phyloP scores from a whole-genome alignment of 2,797 vertebrate species.

The Danio choprae region DNA sequence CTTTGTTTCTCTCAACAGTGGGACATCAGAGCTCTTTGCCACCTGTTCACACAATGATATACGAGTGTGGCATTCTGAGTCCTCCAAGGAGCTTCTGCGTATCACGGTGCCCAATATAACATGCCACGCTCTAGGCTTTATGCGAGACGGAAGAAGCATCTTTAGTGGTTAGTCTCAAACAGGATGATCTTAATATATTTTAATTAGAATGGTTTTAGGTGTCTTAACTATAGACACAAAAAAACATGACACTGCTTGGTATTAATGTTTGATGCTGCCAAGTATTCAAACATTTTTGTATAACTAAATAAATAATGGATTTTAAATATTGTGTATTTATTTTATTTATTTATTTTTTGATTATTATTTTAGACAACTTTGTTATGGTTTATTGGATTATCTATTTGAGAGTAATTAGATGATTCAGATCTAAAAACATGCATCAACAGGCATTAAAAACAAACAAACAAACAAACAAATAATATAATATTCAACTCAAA shows the following conservation, averaged over 20 bases:
- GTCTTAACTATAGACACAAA: neutral
- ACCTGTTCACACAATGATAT: constrained; percentile 89
- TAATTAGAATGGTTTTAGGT: too few relatives aligned
- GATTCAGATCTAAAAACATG: too few relatives aligned
- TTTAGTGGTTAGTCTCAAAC: constrained; percentile 83
- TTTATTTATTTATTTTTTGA: too few relatives aligned
- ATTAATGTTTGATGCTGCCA: neutral
- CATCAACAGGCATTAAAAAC: too few relatives aligned
- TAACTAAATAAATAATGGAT: neutral
- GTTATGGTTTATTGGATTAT: too few relatives aligned
- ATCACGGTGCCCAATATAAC: constrained; percentile 86
- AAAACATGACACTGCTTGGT: neutral
- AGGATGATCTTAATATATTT: neutral
- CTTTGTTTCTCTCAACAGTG: constrained; percentile 72
- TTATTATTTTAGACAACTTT: too few relatives aligned
- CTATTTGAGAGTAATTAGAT: too few relatives aligned
- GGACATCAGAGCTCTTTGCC: constrained; percentile 85
- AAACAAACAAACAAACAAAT: too few relatives aligned
- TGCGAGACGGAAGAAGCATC: constrained; percentile 85
- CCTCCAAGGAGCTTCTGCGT: constrained; percentile 83
- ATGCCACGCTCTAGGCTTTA: constrained; percentile 85
- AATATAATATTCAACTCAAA: too few relatives aligned
- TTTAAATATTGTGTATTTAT: neutral
- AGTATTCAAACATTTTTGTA: neutral
- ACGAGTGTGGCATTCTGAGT: constrained; percentile 84